Evolutionary conservation across 2,888 invertebrate genomes (phyloP).

Genomic region (Merodon equestris): DNA sequence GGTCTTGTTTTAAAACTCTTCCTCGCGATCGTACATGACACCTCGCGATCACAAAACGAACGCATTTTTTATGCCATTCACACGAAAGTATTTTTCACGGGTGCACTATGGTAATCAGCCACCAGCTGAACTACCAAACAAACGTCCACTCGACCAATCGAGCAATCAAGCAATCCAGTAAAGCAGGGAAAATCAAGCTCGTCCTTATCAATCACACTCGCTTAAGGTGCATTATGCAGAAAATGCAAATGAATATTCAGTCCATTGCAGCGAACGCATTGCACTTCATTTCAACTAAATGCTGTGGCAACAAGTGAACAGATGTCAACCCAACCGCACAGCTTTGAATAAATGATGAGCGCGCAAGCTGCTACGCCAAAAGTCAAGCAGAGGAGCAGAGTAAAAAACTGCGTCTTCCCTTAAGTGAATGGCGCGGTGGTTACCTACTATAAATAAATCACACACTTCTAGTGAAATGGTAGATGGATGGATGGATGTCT

Average conservation of each 20-base stretch:
- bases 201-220: constrained; percentile 63
- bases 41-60: no score
- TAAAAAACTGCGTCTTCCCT: background rate
- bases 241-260: constrained; percentile 65
- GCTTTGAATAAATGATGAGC: constrained; percentile 66
- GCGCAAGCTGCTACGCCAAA: constrained; percentile 15
- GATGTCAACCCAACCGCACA: constrained; percentile 60
- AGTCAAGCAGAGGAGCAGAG: background rate
- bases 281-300: constrained; percentile 62
- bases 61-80: background rate
- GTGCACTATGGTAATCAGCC: constrained; percentile 49
- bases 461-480: constrained; percentile 65
- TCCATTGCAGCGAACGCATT: constrained; percentile 33
- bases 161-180: background rate
- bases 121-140: constrained; percentile 5
- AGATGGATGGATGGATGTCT: constrained; percentile 50
- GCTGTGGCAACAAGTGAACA: constrained; percentile 67
- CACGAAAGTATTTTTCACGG: constrained; percentile 24
- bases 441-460: constrained; percentile 65
- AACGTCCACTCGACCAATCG: constrained; percentile 6
- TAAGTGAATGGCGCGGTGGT: constrained; percentile 9
- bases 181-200: constrained; percentile 6
- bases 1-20: no score
- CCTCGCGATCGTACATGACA: no score
- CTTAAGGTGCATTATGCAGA: constrained; percentile 64